Percentiles rank a stretch among this genome's conserved stretches.
These are phyloP conservation scores for Pionites leucogaster DNA, from an alignment of 2,113 vertebrate genomes.

Conservation along the genomic window DNA sequence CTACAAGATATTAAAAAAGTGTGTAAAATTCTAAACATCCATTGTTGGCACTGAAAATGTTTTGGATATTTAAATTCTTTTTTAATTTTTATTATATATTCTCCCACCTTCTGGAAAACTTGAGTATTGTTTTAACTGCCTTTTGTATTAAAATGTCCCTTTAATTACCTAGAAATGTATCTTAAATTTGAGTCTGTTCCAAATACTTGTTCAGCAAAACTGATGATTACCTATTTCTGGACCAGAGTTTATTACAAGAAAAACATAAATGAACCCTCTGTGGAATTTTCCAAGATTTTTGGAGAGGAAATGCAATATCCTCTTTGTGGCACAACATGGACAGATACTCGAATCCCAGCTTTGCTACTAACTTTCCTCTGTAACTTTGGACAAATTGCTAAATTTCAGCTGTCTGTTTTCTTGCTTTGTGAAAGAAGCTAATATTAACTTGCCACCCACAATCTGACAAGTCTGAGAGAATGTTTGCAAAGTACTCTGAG, in stretches of 20 bases:
- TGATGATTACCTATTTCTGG: not conserved
- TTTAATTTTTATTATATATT: not conserved
- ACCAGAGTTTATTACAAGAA: not conserved
- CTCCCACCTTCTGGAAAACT: not conserved
- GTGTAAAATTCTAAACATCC: not conserved
- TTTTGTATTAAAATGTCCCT: not conserved
- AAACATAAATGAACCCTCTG: not conserved
- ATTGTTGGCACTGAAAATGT: not conserved
- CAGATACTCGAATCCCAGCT: not conserved
- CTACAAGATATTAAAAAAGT: not conserved
- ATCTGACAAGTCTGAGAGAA: not conserved
- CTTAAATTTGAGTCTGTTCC: not conserved
- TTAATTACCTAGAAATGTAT: not conserved
- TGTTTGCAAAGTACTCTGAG: not conserved
- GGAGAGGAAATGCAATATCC: constrained; percentile 9
- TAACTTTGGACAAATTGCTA: not conserved
- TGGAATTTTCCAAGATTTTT: constrained; percentile 30
- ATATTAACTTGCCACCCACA: not conserved
- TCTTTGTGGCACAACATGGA: not conserved
- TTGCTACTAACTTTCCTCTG: not conserved
- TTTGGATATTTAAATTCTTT: not conserved
- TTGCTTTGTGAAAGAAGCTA: not conserved
- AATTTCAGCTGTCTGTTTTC: not conserved
- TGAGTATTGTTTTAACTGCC: not conserved
- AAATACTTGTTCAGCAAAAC: constrained; percentile 15